Evolutionary conservation across 30 jellyfish, hydroid and myxozoan genomes (phyloP).

Genomic region (Pelagia noctiluca): DNA sequence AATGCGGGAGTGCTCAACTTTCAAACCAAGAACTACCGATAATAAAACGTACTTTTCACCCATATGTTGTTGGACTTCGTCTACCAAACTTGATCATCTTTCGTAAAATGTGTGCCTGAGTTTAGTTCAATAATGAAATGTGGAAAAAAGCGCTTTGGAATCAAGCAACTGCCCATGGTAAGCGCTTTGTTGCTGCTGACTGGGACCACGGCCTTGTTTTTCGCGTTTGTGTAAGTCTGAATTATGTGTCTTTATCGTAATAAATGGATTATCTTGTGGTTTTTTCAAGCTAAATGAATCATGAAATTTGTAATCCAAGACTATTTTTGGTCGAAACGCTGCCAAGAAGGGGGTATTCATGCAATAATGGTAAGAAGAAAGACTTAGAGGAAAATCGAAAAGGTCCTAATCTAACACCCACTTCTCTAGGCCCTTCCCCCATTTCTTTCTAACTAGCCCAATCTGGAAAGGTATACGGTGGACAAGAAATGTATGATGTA

Average conservation of each 20-base stretch:
- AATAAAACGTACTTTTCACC: too few species aligned
- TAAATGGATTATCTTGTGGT: background rate
- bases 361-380: background rate
- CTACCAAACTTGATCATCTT: too few species aligned
- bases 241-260: background rate
- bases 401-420: background rate
- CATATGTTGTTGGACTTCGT: too few species aligned
- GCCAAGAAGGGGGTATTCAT: background rate
- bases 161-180: conserved; percentile 91
- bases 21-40: too few species aligned
- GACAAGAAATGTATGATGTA: too few species aligned
- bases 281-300: too few species aligned
- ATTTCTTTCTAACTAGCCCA: too few species aligned
- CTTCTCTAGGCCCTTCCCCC: too few species aligned
- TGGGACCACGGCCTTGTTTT: conserved; percentile 87
- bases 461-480: too few species aligned
- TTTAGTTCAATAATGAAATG: conserved; percentile 27
- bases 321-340: background rate
- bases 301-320: background rate
- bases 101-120: conserved; percentile 6
- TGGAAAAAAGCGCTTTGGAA: conserved; percentile 76
- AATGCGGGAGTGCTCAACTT: too few species aligned
- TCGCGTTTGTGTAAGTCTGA: conserved; percentile 90
- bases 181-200: conserved; percentile 87
- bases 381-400: too few species aligned